Percentiles rank a stretch among this genome's conserved stretches.
phyloP scores from a whole-genome alignment of 2,797 vertebrate species.

The Philypnodon macrostomus region DNA sequence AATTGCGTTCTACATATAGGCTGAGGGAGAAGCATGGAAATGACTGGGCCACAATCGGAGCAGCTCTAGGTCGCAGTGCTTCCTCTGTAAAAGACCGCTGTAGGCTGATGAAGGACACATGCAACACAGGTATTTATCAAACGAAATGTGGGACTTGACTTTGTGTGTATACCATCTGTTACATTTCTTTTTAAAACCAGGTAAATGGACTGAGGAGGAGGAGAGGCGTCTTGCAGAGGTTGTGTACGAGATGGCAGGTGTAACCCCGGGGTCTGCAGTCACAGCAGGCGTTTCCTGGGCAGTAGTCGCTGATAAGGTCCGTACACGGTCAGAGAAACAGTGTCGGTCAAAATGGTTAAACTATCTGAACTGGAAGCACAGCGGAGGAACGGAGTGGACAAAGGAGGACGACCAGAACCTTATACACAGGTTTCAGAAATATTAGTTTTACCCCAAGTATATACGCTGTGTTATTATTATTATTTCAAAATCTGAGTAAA shows the following conservation, averaged over 20 bases:
- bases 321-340: constrained; percentile 96
- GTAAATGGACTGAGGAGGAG: constrained; percentile 98
- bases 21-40: constrained; percentile 92
- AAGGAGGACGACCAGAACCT: constrained; percentile 97
- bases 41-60: constrained; percentile 97
- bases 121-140: constrained; percentile 87
- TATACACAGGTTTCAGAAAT: constrained; percentile 70
- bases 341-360: constrained; percentile 99
- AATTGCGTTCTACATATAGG: constrained; percentile 54
- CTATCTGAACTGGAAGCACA: constrained; percentile 99
- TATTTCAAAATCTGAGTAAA: no score
- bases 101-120: constrained; percentile 97
- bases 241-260: constrained; percentile 94
- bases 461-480: no score
- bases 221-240: constrained; percentile 91
- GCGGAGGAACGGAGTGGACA: constrained; percentile 96
- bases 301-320: constrained; percentile 89
- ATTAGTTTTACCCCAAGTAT: not conserved
- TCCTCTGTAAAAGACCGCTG: constrained; percentile 99
- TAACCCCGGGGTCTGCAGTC: constrained; percentile 89
- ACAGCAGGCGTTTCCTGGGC: constrained; percentile 98
- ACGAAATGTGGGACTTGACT: not conserved
- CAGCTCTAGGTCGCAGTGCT: constrained; percentile 92
- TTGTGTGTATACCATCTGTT: not conserved
- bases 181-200: constrained; percentile 58